Conservation (phyloP, 2,113 vertebrate species). For the Chloroceryle aenea region DNA sequence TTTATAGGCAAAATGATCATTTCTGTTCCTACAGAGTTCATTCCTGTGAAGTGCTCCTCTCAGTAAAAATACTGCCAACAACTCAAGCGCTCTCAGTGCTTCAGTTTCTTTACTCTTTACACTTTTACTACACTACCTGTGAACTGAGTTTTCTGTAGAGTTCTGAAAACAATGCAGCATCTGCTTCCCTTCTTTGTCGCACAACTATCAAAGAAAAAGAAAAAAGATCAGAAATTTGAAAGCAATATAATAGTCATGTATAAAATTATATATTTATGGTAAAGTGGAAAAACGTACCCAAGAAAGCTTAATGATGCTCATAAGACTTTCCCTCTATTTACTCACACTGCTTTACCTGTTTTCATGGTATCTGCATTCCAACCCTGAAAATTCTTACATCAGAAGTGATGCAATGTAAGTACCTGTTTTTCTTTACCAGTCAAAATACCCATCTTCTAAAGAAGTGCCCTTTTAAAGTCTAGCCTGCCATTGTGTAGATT, state of each 20-base stretch:
- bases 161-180: slow-evolving; percentile 93
- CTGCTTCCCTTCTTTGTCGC: slow-evolving; percentile 90
- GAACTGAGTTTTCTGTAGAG: slow-evolving; percentile 95
- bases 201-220: slow-evolving; percentile 80
- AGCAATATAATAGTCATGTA: not conserved
- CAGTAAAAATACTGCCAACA: not conserved
- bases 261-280: not conserved
- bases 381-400: not conserved
- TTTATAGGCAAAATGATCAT: not conserved
- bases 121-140: slow-evolving; percentile 79
- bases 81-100: not conserved
- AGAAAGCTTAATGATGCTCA: not conserved
- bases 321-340: not conserved
- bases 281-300: not conserved
- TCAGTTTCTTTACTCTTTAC: not conserved
- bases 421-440: not conserved
- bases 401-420: not conserved
- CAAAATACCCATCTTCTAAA: not conserved
- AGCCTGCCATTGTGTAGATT: not conserved
- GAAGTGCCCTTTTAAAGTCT: not conserved
- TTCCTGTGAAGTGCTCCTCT: not conserved
- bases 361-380: not conserved
- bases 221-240: not conserved
- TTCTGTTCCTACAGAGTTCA: not conserved
- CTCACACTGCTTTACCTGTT: not conserved